A percentile compares a stretch with the other conserved stretches of the same genome.
phyloP scores from a whole-genome alignment of 2,797 vertebrate species.

The Sebastes steindachneri region DNA sequence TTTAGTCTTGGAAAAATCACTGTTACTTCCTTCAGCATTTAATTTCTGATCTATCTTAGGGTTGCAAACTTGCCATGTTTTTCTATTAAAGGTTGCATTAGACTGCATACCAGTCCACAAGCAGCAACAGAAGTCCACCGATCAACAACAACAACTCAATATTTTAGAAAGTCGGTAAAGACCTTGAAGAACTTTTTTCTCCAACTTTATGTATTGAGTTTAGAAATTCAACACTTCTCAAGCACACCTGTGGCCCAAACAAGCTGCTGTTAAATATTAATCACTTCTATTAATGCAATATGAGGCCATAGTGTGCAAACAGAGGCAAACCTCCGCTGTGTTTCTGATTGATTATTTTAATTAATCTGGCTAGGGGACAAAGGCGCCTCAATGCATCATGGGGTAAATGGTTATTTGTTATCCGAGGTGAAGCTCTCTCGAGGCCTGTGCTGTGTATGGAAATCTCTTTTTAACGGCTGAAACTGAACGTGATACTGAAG shows the following conservation, averaged over 20 bases:
- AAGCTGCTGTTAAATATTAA: slow-evolving; percentile 36
- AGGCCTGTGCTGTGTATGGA: background rate
- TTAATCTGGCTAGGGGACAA: slow-evolving; percentile 33
- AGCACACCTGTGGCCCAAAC: slow-evolving; percentile 26
- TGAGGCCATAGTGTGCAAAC: slow-evolving; percentile 15
- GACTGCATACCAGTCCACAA: background rate
- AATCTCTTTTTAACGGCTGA: background rate
- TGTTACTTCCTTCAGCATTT: background rate
- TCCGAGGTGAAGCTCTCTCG: background rate
- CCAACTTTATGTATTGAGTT: background rate
- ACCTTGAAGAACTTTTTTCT: background rate
- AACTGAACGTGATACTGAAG: background rate
- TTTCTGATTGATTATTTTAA: slow-evolving; percentile 58
- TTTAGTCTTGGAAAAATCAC: background rate
- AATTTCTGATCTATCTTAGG: background rate
- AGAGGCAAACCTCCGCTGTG: slow-evolving; percentile 14
- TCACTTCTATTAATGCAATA: slow-evolving; percentile 31
- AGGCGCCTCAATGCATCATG: slow-evolving; percentile 10
- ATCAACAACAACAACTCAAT: background rate
- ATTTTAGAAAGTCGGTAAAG: background rate
- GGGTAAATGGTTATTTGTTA: slow-evolving; percentile 15
- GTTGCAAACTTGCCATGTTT: background rate
- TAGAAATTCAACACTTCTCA: background rate
- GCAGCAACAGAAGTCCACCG: background rate
- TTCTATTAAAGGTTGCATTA: background rate